Base-by-base conservation (phyloP, 2,113 vertebrate species). In the Crotalus tigris region DNA sequence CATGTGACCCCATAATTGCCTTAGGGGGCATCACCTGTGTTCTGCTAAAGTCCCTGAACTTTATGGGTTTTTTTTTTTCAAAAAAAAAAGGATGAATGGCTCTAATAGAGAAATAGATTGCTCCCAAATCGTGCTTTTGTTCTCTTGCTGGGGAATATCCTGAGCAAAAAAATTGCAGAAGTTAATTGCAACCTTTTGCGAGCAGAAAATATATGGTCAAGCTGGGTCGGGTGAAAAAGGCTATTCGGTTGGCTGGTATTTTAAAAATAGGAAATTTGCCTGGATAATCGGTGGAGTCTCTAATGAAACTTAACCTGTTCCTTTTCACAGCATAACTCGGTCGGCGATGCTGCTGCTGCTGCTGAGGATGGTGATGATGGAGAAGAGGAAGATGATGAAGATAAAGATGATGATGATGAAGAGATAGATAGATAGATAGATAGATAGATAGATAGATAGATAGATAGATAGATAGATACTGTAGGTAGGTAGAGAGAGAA, bases 121-220 rank as follows among this genome's bases (percentile, higher is more conserved):
- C 85, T 64, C 57, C 46, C 4, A 4, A 21, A 29, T 59, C 87
- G 46, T 17, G 46, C 8, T n/a, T 92, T 87, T 92, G 85, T 92
- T 53, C 85, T 53, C 91, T 87, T 24, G 57, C 85, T 92, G 24
- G 44, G 57, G 51, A 92, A 59, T 87, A 46, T n/a, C 61, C 85
- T 58, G 49, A 58, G 46, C 59, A 39, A 49, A 87, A 87, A 49
- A 92, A 92, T 64, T 92, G 91, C 57, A 58, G 58, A 33, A 92
- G 85, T 21, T 92, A 92, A 92, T 92, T 92, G 85, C 85, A 64
- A 64, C 44, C 85, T 87, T 92, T 92, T 64, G 46, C 53, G 33
- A 51, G 85, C 9, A 49, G 29, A n/a, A 49, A 51, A 87, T 33
- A 87, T 33, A 75, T 51, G 61, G 29, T 51, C 61, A 23, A 11